Evolutionary conservation across 1,140 invertebrate genomes (phyloP).

Genomic region (Oppia nitens): DNA sequence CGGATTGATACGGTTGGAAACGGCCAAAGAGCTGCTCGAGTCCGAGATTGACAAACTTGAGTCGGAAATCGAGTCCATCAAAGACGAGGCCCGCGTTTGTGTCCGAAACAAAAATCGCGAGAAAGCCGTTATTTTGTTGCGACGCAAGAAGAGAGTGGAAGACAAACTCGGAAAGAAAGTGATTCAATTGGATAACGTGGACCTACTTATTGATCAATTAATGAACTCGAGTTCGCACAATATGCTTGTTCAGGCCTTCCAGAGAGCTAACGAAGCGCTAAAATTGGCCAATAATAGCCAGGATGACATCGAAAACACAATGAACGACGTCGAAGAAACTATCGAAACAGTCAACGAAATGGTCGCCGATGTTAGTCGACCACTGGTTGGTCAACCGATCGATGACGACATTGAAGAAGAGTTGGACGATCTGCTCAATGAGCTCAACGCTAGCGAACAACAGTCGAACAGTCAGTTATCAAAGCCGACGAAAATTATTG

Average conservation of each 20-base stretch:
- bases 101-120: neutral
- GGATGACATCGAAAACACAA: conserved; percentile 5
- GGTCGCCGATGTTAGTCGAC: neutral
- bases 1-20: conserved; percentile 4
- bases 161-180: conserved; percentile 3
- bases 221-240: conserved; percentile 5
- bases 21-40: conserved; percentile 9
- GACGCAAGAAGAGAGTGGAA: conserved; percentile 14
- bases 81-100: neutral
- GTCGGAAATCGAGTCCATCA: conserved; percentile 1
- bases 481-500: neutral
- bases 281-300: conserved; percentile 2
- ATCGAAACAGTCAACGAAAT: neutral
- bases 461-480: neutral
- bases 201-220: conserved; percentile 6
- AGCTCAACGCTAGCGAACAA: neutral
- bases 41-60: neutral
- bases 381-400: neutral
- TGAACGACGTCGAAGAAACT: conserved; percentile 10
- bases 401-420: neutral
- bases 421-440: neutral
- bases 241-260: conserved; percentile 4
- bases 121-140: conserved; percentile 11
- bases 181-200: conserved; percentile 12
- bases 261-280: conserved; percentile 1